phyloP scores from a whole-genome alignment of 2,888 invertebrate species.

The Tenthredo notha region DNA sequence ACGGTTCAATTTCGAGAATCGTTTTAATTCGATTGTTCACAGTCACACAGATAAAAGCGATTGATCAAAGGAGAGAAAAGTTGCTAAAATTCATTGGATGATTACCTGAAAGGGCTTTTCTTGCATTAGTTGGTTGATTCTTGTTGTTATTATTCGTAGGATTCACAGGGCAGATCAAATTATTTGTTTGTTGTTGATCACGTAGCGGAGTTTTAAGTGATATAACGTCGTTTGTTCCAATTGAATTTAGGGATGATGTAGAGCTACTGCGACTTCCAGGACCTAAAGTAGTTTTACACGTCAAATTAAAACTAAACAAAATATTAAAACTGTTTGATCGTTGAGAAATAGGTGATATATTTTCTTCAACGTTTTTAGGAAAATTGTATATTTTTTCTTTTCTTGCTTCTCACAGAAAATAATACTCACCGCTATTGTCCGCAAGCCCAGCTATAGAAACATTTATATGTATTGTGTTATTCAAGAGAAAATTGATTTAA shows the following conservation, averaged over 20 bases:
- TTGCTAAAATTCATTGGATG: constrained; percentile 3
- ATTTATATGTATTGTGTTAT: constrained; percentile 40
- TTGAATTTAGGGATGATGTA: constrained; percentile 79
- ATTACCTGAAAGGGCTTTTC: constrained; percentile 73
- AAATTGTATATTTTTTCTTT: background rate
- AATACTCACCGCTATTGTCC: constrained; percentile 52
- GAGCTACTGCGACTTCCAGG: constrained; percentile 84
- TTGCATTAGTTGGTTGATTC: constrained; percentile 70
- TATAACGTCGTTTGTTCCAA: constrained; percentile 74
- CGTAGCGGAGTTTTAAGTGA: constrained; percentile 74
- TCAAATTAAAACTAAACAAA: constrained; percentile 5
- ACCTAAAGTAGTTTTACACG: constrained; percentile 66
- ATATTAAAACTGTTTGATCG: background rate
- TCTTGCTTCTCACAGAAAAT: constrained; percentile 31
- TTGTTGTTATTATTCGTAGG: constrained; percentile 74
- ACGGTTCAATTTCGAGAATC: background rate
- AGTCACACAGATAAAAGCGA: background rate
- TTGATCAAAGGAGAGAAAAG: background rate
- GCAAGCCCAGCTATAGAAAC: constrained; percentile 53
- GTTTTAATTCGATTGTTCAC: constrained; percentile 23
- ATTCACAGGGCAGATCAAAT: constrained; percentile 73
- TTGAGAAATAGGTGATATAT: background rate
- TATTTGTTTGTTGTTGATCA: constrained; percentile 76
- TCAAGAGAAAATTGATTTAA: background rate
- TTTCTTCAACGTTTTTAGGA: background rate